These are phyloP conservation scores for Globodera ellingtonae DNA, from an alignment of 1,140 invertebrate species.

Conservation along the genomic window DNA sequence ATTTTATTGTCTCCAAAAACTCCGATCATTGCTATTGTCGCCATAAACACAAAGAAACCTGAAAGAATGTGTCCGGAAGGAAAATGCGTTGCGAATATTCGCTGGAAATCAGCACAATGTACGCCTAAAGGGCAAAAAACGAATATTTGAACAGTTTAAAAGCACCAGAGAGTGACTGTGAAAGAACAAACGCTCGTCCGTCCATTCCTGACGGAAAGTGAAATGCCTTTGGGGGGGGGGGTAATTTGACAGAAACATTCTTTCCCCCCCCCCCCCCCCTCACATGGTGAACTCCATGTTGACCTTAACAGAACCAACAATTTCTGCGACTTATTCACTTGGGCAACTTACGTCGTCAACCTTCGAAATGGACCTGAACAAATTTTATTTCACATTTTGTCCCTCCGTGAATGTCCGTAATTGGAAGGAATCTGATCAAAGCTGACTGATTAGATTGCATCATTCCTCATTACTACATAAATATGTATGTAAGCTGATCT, in stretches of 20 bases:
- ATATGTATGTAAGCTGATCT: no score
- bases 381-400: conserved; percentile 11
- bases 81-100: conserved; percentile 51
- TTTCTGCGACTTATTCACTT: conserved; percentile 38
- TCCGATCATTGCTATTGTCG: background rate
- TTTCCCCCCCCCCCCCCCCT: background rate
- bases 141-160: background rate
- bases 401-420: no score
- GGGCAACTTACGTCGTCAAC: conserved; percentile 25
- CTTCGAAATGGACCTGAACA: conserved; percentile 74
- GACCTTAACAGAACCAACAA: conserved; percentile 90
- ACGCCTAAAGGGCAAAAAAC: background rate
- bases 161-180: conserved; percentile 38
- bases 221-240: conserved; percentile 71
- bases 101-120: conserved; percentile 49
- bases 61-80: conserved; percentile 62
- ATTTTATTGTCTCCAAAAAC: conserved; percentile 72
- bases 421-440: no score
- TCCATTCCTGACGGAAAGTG: conserved; percentile 92
- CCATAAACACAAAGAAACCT: conserved; percentile 32
- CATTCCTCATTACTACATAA: no score
- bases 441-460: no score
- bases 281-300: conserved; percentile 74
- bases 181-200: conserved; percentile 85
- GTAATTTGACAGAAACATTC: background rate